Conservation (phyloP, 2,888 invertebrate species). For the Yponomeuta evonymella region DNA sequence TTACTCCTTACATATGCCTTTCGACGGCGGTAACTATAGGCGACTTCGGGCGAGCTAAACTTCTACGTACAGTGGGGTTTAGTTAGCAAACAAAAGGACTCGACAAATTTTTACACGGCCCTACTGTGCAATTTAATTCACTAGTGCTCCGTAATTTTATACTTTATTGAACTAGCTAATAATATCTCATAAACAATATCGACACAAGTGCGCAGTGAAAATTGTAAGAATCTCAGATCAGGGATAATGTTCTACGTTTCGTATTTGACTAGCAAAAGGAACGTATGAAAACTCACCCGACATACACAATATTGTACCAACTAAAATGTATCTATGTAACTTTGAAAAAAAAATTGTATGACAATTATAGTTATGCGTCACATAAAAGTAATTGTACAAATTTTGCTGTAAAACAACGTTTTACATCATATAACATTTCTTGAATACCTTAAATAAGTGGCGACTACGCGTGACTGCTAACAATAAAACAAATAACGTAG, state of each 20-base stretch:
- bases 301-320: slow-evolving; percentile 30
- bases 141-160: slow-evolving; percentile 38
- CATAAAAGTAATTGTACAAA: slow-evolving; percentile 6
- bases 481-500: slow-evolving; percentile 58
- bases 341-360: background rate
- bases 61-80: slow-evolving; percentile 27
- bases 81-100: slow-evolving; percentile 43
- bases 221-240: slow-evolving; percentile 1
- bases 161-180: slow-evolving; percentile 41
- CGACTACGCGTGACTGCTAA: slow-evolving; percentile 47
- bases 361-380: background rate
- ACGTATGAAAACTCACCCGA: slow-evolving; percentile 39
- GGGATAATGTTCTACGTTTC: slow-evolving; percentile 19
- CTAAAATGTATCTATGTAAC: background rate
- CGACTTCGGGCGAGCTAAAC: slow-evolving; percentile 41
- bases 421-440: slow-evolving; percentile 18
- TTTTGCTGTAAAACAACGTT: slow-evolving; percentile 1
- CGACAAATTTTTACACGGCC: slow-evolving; percentile 30
- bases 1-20: slow-evolving; percentile 64
- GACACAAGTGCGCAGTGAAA: slow-evolving; percentile 36
- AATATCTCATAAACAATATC: slow-evolving; percentile 64
- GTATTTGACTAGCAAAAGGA: slow-evolving; percentile 48
- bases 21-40: slow-evolving; percentile 56
- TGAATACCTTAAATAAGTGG: slow-evolving; percentile 30
- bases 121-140: slow-evolving; percentile 48